These are phyloP conservation scores for Scaptomyza pallida DNA, from an alignment of 1,140 invertebrate species.

Conservation along the genomic window DNA sequence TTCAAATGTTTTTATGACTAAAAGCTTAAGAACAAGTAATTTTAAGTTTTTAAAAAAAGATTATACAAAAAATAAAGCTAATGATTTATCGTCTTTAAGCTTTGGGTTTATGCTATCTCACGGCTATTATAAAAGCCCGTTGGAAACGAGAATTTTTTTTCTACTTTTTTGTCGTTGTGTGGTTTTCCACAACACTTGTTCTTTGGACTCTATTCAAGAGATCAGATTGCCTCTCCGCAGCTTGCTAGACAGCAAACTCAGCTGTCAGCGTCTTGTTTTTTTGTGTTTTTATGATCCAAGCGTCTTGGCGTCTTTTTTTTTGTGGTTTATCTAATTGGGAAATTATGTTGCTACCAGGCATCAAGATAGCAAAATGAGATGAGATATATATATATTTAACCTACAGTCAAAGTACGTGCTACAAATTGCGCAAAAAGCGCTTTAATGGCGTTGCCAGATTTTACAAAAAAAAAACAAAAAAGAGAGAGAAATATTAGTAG, in stretches of 20 bases:
- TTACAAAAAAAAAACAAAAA: conserved; percentile 5
- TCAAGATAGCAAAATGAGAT: conserved; percentile 25
- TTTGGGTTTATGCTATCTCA: conserved; percentile 35
- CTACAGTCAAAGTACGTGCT: conserved; percentile 43
- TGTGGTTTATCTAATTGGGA: conserved; percentile 67
- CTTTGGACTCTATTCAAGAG: conserved; percentile 10
- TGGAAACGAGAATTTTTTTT: conserved; percentile 12
- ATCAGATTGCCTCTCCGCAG: conserved; percentile 31
- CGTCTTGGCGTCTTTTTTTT: too few relatives aligned
- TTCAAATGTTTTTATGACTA: too few relatives aligned
- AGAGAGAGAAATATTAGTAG: too few relatives aligned
- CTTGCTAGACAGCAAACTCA: neutral
- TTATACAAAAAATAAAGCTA: conserved; percentile 1
- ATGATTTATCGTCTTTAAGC: conserved; percentile 34
- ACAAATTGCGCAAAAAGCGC: conserved; percentile 58
- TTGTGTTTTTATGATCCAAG: too few relatives aligned
- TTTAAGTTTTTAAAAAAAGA: too few relatives aligned
- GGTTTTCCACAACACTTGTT: conserved; percentile 46
- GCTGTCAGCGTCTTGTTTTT: too few relatives aligned
- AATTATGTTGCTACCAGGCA: conserved; percentile 43
- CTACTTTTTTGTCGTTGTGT: conserved; percentile 17
- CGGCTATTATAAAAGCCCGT: conserved; percentile 37
- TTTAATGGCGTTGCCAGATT: neutral
- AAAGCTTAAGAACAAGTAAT: too few relatives aligned
- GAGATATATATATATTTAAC: conserved; percentile 11